Base-by-base conservation (phyloP, 2,888 invertebrate species). In the Bellardia pandia region DNA sequence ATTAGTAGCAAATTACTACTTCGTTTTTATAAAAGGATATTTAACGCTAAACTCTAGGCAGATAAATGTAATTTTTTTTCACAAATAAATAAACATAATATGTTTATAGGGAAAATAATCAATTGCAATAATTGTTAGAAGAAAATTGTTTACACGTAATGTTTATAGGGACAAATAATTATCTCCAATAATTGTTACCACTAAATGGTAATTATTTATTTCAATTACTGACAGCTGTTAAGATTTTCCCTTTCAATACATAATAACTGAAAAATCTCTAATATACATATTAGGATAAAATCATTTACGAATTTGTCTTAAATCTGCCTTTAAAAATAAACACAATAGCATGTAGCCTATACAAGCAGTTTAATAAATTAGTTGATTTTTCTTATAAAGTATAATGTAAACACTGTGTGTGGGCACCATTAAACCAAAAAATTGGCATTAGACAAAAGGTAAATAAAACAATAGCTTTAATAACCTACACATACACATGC, bases 1-100 rank as follows among this genome's bases (percentile, higher is more conserved):
- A 68, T 75, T 81, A 60, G 66, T 37, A 58, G 66, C 66, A 75
- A 74, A 81, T 75, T 66, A 74, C 56, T 66, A 2, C 13, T 68
- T 79, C 51, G 48, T 60, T 79, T 60, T 9, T 30, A 11, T 11
- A 30, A 30, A 11, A 58, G 30, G n/a, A 45, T 9, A n/a, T 30
- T 8, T 14, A n/a, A 5, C 13, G n/a, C 14, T 9, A 51, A 79
- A 51, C 30, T 23, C 9, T 8, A 45, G 0, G 7, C 40, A 11
- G 69, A 64, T n/a, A 51, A 23, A 13, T 37, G 30, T 42, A 13
- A 33, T 4, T 42, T 51, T 7, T 11, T 16, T 42, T 77, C 3
- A 56, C 1, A 45, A 45, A 37, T 37, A 53, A 16, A 53, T 8
- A 53, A 0, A 8, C 16, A 7, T 23, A 45, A 45, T 5, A 30